phyloP scores from a whole-genome alignment of 2,113 vertebrate genomes.

The Myodes glareolus region DNA sequence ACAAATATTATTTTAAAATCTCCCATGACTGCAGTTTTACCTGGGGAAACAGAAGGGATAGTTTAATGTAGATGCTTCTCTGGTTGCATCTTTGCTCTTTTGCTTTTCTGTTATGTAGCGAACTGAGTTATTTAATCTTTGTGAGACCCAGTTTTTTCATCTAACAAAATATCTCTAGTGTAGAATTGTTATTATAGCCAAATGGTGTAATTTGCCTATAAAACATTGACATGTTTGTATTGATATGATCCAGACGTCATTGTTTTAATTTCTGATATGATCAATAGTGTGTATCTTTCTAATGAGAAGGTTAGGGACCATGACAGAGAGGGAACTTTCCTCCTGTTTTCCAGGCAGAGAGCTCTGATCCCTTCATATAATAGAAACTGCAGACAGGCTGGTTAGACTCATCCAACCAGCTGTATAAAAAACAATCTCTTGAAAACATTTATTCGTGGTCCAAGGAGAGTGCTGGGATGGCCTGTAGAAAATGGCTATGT shows the following conservation, averaged over 20 bases:
- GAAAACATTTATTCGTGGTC: neutral
- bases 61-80: neutral
- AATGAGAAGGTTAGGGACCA: neutral
- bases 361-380: neutral
- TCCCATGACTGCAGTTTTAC: neutral
- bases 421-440: neutral
- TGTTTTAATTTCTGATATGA: neutral
- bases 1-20: neutral
- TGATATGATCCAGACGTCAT: neutral
- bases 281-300: neutral
- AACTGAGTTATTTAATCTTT: neutral
- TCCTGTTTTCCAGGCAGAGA: neutral
- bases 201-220: neutral
- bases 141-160: neutral
- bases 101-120: neutral
- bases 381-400: neutral
- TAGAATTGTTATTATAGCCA: neutral
- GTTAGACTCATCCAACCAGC: neutral
- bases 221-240: neutral
- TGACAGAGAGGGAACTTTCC: neutral
- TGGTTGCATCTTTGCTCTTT: neutral
- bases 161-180: neutral
- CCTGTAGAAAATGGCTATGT: neutral
- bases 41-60: neutral
- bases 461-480: accelerated